Evolutionary conservation across 2,113 vertebrate genomes (phyloP).

Genomic region (Sander lucioperca): DNA sequence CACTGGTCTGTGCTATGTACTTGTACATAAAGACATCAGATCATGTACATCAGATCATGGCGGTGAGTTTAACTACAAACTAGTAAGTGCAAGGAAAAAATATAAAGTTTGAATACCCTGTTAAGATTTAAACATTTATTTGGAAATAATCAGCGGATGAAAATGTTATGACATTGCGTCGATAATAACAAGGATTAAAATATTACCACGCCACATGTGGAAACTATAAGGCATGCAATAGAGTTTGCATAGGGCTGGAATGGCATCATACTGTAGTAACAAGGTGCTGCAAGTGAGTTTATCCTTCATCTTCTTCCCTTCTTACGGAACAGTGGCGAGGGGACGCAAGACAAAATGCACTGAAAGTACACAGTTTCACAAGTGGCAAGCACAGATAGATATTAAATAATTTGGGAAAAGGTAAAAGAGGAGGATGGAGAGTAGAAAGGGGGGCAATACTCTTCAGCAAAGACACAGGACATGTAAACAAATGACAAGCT

Average conservation of each 20-base stretch:
- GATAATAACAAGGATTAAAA: conserved; percentile 59
- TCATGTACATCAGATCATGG: no score
- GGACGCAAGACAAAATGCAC: neutral
- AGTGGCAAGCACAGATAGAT: neutral
- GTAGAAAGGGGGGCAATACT: neutral
- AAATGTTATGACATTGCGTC: conserved; percentile 43
- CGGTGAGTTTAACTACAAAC: neutral
- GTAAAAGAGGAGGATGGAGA: conserved; percentile 31
- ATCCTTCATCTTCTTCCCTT: conserved; percentile 45
- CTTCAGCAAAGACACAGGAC: neutral
- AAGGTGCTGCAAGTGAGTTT: conserved; percentile 26
- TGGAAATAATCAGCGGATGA: conserved; percentile 47
- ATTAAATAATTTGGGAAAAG: conserved; percentile 10
- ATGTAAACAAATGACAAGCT: conserved; percentile 16
- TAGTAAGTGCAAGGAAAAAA: neutral
- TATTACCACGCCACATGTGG: conserved; percentile 20
- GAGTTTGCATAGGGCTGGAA: conserved; percentile 65
- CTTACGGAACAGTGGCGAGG: neutral
- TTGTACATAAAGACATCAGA: neutral
- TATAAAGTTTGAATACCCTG: neutral
- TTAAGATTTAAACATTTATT: conserved; percentile 67
- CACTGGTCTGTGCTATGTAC: neutral
- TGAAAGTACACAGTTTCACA: neutral
- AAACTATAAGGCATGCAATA: conserved; percentile 71
- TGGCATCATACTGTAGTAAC: conserved; percentile 43